These are phyloP conservation scores for Helicolenus hilgendorfi DNA, from an alignment of 2,797 vertebrate species.

Conservation along the genomic window DNA sequence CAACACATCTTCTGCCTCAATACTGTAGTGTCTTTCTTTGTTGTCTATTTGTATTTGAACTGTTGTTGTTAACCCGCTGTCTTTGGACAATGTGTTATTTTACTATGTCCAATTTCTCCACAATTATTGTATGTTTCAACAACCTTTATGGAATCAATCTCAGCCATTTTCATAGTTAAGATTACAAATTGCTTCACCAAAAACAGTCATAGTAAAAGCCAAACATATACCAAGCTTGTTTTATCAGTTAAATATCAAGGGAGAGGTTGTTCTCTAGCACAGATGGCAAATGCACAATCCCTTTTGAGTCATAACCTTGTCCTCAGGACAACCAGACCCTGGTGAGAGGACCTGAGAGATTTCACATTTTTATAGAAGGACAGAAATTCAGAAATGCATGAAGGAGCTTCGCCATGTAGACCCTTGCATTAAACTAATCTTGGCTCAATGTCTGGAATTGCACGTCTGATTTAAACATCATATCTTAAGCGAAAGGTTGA, in stretches of 20 bases:
- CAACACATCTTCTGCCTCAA: neutral
- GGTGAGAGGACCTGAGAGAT: constrained; percentile 36
- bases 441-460: neutral
- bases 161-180: neutral
- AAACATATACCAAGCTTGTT: neutral
- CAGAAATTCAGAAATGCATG: constrained; percentile 10
- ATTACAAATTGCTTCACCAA: neutral
- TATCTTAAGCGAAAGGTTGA: neutral
- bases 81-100: neutral
- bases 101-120: neutral
- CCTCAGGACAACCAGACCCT: constrained; percentile 49
- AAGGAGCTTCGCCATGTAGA: neutral
- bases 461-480: neutral
- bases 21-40: neutral
- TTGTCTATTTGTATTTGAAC: neutral
- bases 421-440: neutral
- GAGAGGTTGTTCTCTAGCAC: constrained; percentile 49
- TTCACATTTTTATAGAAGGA: constrained; percentile 24
- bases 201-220: neutral
- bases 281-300: constrained; percentile 56
- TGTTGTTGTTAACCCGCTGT: neutral
- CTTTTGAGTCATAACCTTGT: constrained; percentile 59
- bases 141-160: neutral
- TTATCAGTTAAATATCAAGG: constrained; percentile 32
- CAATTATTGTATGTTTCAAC: neutral